Evolutionary conservation across 2,888 invertebrate species (phyloP).

Genomic region (Serripes groenlandicus): DNA sequence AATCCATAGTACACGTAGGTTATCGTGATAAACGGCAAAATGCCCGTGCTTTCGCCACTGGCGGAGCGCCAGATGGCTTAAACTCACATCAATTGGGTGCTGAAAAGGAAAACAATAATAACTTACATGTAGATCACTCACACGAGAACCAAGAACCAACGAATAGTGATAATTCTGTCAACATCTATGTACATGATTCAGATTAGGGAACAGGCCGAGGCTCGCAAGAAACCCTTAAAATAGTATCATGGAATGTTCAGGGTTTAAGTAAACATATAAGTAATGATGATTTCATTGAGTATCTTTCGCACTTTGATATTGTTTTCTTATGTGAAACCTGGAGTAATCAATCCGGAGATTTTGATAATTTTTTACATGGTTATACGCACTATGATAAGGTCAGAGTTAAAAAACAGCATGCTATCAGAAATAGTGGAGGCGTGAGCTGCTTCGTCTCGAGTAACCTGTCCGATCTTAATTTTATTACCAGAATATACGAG

Average conservation of each 20-base stretch:
- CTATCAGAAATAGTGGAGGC: slow-evolving; percentile 9
- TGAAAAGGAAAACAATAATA: background rate
- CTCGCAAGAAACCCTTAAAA: background rate
- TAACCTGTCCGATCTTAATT: no score
- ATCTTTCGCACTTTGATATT: slow-evolving; percentile 25
- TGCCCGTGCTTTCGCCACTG: background rate
- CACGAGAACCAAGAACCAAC: background rate
- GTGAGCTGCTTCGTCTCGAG: slow-evolving; percentile 15
- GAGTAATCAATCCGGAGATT: slow-evolving; percentile 20
- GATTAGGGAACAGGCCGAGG: slow-evolving; percentile 7
- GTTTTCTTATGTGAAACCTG: slow-evolving; percentile 26
- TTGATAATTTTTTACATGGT: slow-evolving; percentile 11
- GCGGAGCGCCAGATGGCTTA: background rate
- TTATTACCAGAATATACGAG: no score
- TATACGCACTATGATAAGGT: slow-evolving; percentile 23
- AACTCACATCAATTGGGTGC: background rate
- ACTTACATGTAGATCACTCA: background rate
- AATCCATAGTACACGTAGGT: background rate
- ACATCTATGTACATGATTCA: background rate
- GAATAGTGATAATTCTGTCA: background rate
- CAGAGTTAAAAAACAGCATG: background rate
- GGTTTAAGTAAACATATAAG: background rate
- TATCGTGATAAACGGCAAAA: background rate
- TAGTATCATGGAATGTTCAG: background rate
- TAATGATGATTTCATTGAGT: background rate